Evolutionary conservation across 2,113 vertebrate species (phyloP).

Genomic region (Pterocles orientalis): DNA sequence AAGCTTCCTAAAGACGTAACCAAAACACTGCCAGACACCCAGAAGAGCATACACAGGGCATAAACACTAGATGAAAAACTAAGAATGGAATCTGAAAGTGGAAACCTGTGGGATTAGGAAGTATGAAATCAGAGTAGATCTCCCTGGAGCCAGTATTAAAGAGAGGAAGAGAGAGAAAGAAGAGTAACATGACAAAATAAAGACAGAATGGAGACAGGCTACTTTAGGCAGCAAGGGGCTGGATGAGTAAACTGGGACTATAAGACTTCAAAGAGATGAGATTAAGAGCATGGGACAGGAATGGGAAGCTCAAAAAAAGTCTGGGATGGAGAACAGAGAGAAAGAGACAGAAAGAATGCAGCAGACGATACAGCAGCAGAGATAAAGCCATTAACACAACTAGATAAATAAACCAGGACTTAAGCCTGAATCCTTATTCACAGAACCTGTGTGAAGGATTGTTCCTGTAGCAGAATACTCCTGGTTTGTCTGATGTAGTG

Average conservation of each 20-base stretch:
- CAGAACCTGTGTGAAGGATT: neutral
- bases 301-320: neutral
- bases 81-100: neutral
- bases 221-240: neutral
- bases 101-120: neutral
- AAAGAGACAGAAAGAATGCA: neutral
- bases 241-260: neutral
- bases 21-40: neutral
- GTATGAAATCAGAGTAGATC: neutral
- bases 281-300: neutral
- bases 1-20: neutral
- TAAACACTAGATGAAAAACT: neutral
- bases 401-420: neutral
- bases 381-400: neutral
- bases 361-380: neutral
- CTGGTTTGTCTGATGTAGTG: neutral
- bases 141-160: neutral
- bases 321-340: neutral
- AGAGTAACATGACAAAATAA: neutral
- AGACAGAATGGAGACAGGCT: neutral
- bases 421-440: neutral
- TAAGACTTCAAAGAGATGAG: neutral
- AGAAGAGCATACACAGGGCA: neutral
- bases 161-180: neutral
- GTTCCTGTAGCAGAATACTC: neutral